Percentiles rank a stretch among this genome's conserved stretches.
These are phyloP conservation scores for Rhyacophila evoluta DNA, from an alignment of 2,888 invertebrate species.

Conservation along the genomic window DNA sequence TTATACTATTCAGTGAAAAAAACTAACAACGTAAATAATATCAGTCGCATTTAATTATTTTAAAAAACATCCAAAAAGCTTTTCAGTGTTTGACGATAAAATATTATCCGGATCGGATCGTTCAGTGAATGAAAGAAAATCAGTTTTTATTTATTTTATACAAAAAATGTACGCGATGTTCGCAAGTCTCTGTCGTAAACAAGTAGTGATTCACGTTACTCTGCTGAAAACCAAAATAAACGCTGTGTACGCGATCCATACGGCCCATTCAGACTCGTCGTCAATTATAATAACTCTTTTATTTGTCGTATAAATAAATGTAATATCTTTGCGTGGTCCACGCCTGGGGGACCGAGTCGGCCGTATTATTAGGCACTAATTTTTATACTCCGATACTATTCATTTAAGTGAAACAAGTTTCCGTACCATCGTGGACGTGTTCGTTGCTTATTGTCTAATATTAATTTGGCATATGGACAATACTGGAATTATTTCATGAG, in stretches of 20 bases:
- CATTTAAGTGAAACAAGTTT: background rate
- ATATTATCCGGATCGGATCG: background rate
- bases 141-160: conserved; percentile 10
- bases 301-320: conserved; percentile 30
- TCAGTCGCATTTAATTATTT: background rate
- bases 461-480: background rate
- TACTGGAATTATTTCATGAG: background rate
- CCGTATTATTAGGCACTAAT: too few relatives aligned
- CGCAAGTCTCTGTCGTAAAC: conserved; percentile 33
- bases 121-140: conserved; percentile 4
- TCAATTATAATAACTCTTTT: conserved; percentile 28
- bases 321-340: conserved; percentile 23
- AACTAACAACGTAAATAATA: background rate
- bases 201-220: conserved; percentile 49
- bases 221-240: conserved; percentile 49
- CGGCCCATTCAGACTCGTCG: conserved; percentile 23
- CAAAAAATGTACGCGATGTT: background rate
- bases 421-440: background rate
- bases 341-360: background rate
- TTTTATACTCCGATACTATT: background rate
- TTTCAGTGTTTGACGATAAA: background rate
- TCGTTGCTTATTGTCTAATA: background rate
- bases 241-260: conserved; percentile 11
- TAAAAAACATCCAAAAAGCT: background rate
- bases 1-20: conserved; percentile 12